Conservation (phyloP, 2,888 invertebrate genomes). For the Nemurella pictetii region DNA sequence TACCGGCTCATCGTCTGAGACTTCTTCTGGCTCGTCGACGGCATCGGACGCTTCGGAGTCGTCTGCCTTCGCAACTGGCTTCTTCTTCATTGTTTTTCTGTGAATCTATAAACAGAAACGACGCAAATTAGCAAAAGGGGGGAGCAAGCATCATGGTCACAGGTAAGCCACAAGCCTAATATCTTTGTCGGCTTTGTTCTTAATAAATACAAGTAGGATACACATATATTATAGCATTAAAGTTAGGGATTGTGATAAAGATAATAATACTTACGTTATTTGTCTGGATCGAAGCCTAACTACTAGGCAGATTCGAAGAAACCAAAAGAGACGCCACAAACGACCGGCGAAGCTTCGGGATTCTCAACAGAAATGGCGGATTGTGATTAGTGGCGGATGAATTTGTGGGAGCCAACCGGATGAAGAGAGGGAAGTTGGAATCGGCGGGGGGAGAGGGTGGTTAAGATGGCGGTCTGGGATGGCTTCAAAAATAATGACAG, state of each 20-base stretch:
- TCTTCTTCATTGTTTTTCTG: conserved; percentile 3
- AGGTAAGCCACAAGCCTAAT: neutral
- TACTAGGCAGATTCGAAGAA: neutral
- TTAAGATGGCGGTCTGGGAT: neutral
- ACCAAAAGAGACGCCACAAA: neutral
- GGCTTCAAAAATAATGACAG: neutral
- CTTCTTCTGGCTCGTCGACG: conserved; percentile 14
- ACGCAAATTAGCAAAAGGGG: neutral
- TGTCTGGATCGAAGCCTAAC: neutral
- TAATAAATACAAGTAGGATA: neutral
- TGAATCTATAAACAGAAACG: neutral
- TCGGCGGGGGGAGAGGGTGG: neutral
- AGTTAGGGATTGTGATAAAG: neutral
- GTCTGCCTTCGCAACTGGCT: conserved; percentile 11
- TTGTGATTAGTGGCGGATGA: neutral
- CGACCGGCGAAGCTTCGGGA: neutral
- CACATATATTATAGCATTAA: neutral
- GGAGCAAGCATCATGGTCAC: neutral
- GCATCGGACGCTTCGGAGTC: conserved; percentile 19
- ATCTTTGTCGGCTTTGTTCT: neutral
- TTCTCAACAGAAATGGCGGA: neutral
- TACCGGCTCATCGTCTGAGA: conserved; percentile 10
- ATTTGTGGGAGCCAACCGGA: neutral
- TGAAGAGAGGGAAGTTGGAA: neutral
- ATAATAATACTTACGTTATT: neutral